Base-by-base conservation (phyloP, 2,797 vertebrate genomes). In the Vireo griseus region DNA sequence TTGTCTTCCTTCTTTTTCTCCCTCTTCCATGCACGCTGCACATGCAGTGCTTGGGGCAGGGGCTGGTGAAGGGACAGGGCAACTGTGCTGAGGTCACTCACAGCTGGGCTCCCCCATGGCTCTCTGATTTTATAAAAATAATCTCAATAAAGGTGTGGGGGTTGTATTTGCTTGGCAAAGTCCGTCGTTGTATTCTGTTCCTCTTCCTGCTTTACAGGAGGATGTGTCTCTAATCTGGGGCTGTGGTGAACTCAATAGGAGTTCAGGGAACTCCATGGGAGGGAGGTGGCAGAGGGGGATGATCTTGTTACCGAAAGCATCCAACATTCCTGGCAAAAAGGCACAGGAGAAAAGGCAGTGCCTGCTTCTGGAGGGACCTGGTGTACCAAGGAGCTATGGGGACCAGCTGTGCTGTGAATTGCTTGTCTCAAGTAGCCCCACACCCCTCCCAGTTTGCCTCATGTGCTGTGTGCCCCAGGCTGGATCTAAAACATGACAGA, bases 91-190 rank as follows among this genome's bases (percentile, higher is more conserved):
- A 39, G 63, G 54, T 76, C 55, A 16, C 39, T 52, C 72, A 11
- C 45, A 51, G 71, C 89, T 75, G 45, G 31, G 85, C 74, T 95
- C 78, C 91, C 66, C 83, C 37, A 51, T 35, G 51, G 85, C 76
- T 72, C 85, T 65, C 74, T 25, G 48, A 40, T 61, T 77, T 77
- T 19, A 39, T n/a, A 13, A 55, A 51, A 78, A 8, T 5, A 75
- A 55, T 66, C 66, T 87, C 82, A 94, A 76, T 84, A 94, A 92
- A 94, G 71, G 85, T 31, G 54, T 17, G 51, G 37, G 57, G 74
- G 50, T 48, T 69, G 72, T 69, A 33, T 85, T 87, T 87, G 83
- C 77, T 63, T 24, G 51, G 65, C 47, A 51, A 80, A 91, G 61
- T 42, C 54, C 62, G 39, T 86, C 0, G 0, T 17, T 79, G 67